phyloP scores from a whole-genome alignment of 2,113 vertebrate genomes.

The Globicephala melas region DNA sequence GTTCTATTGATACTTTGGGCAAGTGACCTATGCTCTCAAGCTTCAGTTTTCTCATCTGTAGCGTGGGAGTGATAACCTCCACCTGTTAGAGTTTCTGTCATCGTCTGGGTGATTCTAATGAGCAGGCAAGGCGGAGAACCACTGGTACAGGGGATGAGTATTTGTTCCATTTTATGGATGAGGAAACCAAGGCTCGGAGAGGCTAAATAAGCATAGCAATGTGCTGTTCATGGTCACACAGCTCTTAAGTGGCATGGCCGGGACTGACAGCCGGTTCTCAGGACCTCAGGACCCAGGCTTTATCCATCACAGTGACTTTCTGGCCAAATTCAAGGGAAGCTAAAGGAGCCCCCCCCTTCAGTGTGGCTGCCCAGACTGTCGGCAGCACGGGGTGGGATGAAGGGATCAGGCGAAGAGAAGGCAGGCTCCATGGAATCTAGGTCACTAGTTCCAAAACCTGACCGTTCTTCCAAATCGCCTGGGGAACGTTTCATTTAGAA shows the following conservation, averaged over 20 bases:
- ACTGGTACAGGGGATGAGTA: not conserved
- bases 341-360: not conserved
- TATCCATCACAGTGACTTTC: not conserved
- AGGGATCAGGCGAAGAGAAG: not conserved
- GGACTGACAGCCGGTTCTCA: not conserved
- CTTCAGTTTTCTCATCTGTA: not conserved
- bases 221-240: not conserved
- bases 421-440: not conserved
- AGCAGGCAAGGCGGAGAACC: not conserved
- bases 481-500: not conserved
- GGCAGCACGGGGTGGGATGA: not conserved
- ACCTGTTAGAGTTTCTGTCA: not conserved
- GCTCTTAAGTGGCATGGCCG: not conserved
- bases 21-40: not conserved
- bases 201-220: not conserved
- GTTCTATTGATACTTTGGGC: not conserved
- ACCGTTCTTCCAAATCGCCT: not conserved
- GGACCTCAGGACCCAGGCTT: not conserved
- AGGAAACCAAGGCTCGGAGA: not conserved
- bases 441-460: constrained; percentile 16
- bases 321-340: not conserved
- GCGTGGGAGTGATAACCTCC: not conserved
- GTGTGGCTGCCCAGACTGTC: not conserved
- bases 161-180: not conserved
- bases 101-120: not conserved